phyloP scores from a whole-genome alignment of 1,140 invertebrate genomes.

The Pseudobourletiella spinata region DNA sequence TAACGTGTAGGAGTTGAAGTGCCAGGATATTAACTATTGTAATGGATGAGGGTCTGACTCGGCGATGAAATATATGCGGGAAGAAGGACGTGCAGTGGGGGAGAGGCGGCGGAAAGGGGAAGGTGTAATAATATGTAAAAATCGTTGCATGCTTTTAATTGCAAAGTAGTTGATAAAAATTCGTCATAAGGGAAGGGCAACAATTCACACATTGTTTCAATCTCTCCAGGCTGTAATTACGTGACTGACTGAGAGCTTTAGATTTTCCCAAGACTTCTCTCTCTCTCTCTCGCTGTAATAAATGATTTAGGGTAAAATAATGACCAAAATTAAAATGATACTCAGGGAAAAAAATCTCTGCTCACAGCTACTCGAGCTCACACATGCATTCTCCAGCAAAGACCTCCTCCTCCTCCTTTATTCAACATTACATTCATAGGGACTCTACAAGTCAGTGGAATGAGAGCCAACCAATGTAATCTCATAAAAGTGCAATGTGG shows the following conservation, averaged over 20 bases:
- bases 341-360: too few relatives aligned
- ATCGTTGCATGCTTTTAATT: conserved; percentile 10
- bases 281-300: too few relatives aligned
- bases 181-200: conserved; percentile 9
- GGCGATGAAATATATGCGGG: background rate
- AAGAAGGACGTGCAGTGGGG: background rate
- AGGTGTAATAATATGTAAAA: conserved; percentile 7
- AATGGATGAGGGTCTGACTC: background rate
- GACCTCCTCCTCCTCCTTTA: too few relatives aligned
- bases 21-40: background rate
- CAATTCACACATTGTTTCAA: conserved; percentile 8
- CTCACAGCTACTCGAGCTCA: too few relatives aligned
- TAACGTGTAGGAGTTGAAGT: too few relatives aligned
- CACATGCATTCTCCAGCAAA: too few relatives aligned
- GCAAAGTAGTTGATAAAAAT: conserved; percentile 4
- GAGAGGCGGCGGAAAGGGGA: background rate
- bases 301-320: too few relatives aligned
- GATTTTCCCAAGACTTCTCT: conserved; percentile 1
- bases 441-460: too few relatives aligned
- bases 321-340: too few relatives aligned
- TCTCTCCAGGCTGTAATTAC: conserved; percentile 1
- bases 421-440: too few relatives aligned
- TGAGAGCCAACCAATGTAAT: too few relatives aligned
- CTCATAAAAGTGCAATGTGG: too few relatives aligned
- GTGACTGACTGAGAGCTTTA: background rate